Base-by-base conservation (phyloP, 1,140 invertebrate species). In the Parasteatoda tepidariorum region DNA sequence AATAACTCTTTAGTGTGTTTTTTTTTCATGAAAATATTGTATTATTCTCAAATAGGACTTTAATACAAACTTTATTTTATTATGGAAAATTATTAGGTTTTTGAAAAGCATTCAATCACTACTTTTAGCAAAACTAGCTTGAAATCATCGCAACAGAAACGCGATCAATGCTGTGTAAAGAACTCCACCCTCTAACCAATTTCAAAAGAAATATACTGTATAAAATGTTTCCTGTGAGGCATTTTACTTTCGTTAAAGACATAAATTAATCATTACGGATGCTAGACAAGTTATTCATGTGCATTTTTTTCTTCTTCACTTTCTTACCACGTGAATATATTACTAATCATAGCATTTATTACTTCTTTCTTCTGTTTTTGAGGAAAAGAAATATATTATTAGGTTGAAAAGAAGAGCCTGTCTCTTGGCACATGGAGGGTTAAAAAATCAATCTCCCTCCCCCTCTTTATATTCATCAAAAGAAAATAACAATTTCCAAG, bases 401-500 rank as follows among this genome's bases (percentile, higher is more conserved):
- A 79, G 38, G 59, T 24, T 33, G 26, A 31, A 76, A 76, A 48
- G 59, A 76, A 48, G 33, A 4, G 31, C 28, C 38, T 24, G 30
- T 22, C 30, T 30, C 24, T 18, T 9, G 28, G 61, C 4, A 13
- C 18, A 33, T 57, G 55, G 31, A 74, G 33, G 57, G 15, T 6
- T 22, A 57, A 78, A 79, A 79, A 79, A 79, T 57, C 41, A 34
- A 68, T 57, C 33, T 73, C 66, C 48, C 22, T 13, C 22, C n/a
- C 15, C 59, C 22, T 48, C 71, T 33, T 34, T 74, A 30, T 61
- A 76, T 79, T 79, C 75, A 68, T 79, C 62, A 55, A 68, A 68
- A 79, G 75, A 79, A 79, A 79, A 79, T 79, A 79, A 79, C 75
- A 79, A 79, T 79, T 79, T 79, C 48, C 6, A 55, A 57, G 62